These are phyloP conservation scores for Oedothorax gibbosus DNA, from an alignment of 1,140 invertebrate species.

Conservation along the genomic window DNA sequence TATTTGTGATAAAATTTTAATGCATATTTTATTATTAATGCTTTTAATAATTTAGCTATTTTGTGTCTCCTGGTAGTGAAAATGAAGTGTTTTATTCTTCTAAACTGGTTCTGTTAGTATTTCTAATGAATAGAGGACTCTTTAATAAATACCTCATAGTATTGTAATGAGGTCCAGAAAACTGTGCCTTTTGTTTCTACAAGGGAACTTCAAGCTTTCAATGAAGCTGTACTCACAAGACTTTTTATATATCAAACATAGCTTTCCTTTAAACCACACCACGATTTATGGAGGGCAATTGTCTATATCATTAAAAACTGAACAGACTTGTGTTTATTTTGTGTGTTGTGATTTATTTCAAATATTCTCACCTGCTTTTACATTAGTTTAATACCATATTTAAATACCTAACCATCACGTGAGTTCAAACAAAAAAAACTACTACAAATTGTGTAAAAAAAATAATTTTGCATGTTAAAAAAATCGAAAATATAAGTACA, in stretches of 20 bases:
- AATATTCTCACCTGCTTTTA: neutral
- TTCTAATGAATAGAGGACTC: conserved; percentile 2
- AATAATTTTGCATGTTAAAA: neutral
- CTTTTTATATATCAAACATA: conserved; percentile 52
- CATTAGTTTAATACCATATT: neutral
- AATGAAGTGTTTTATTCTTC: conserved; percentile 8
- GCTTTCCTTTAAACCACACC: conserved; percentile 49
- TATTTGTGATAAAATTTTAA: conserved; percentile 6
- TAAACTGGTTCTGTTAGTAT: neutral
- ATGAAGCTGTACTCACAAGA: conserved; percentile 40
- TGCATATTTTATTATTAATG: neutral
- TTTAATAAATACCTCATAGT: conserved; percentile 55
- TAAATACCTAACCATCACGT: too few relatives aligned
- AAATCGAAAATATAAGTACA: too few relatives aligned
- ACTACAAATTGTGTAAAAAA: neutral
- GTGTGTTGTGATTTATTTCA: neutral
- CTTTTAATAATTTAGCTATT: conserved; percentile 12
- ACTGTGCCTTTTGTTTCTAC: conserved; percentile 63
- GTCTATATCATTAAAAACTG: conserved; percentile 48
- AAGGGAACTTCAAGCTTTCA: conserved; percentile 42
- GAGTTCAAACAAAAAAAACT: neutral
- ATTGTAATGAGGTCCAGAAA: conserved; percentile 58
- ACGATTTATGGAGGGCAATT: conserved; percentile 49
- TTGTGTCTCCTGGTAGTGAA: conserved; percentile 39
- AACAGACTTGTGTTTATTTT: conserved; percentile 47